Conservation (phyloP, 2,888 invertebrate genomes). For the Orthonevra nobilis region DNA sequence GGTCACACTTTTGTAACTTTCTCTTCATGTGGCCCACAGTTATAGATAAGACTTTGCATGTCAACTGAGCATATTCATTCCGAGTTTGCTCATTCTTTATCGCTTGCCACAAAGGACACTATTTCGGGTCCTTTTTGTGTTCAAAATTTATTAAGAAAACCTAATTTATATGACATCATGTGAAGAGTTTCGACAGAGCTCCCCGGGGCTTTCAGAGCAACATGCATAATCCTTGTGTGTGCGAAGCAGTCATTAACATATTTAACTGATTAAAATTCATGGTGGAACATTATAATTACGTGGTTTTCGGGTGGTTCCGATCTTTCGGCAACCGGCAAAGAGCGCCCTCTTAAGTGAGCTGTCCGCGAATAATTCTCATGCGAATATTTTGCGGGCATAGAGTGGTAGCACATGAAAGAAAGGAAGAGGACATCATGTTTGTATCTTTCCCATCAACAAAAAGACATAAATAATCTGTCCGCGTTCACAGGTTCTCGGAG, state of each 20-base stretch:
- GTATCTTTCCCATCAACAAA: too few relatives aligned
- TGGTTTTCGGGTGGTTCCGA: constrained; percentile 2
- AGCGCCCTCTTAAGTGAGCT: background rate
- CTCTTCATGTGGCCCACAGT: background rate
- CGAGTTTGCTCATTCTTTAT: background rate
- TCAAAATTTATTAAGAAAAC: constrained; percentile 42
- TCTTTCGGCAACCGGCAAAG: background rate
- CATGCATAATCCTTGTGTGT: constrained; percentile 24
- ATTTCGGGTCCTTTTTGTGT: constrained; percentile 32
- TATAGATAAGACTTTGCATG: too few relatives aligned
- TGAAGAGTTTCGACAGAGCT: background rate
- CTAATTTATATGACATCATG: constrained; percentile 26
- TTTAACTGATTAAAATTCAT: constrained; percentile 38
- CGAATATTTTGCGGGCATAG: background rate
- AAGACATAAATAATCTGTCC: constrained; percentile 9
- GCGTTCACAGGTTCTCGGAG: background rate
- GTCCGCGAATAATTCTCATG: constrained; percentile 12
- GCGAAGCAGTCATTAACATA: constrained; percentile 27
- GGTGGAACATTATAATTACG: constrained; percentile 7
- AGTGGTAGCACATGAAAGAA: background rate
- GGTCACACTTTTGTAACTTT: background rate
- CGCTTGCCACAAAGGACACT: background rate
- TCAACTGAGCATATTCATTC: background rate
- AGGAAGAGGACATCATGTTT: constrained; percentile 1
- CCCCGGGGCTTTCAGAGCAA: background rate